These are phyloP conservation scores for Puma concolor DNA, from an alignment of 2,113 vertebrate genomes.

Conservation along the genomic window DNA sequence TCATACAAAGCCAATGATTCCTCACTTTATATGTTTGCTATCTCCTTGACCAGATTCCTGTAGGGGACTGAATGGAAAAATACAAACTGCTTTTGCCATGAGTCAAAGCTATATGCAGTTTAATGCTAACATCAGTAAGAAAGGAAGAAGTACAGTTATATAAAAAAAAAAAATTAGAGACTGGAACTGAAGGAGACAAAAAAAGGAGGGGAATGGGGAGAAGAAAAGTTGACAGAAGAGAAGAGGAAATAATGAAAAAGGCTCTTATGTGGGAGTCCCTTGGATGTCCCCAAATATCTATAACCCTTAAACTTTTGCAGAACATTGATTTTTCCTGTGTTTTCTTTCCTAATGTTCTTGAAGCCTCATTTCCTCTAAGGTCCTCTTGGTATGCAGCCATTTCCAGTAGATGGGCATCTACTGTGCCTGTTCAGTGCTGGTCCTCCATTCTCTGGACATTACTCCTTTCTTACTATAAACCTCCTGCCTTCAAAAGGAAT, in stretches of 20 bases:
- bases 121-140: neutral
- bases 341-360: neutral
- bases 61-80: neutral
- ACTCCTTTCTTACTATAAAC: neutral
- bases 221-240: neutral
- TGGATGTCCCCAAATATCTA: neutral
- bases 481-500: neutral
- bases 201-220: neutral
- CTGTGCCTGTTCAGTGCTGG: fast-evolving
- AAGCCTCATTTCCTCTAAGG: neutral
- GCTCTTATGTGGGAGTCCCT: neutral
- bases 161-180: neutral
- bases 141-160: neutral
- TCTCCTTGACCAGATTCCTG: neutral
- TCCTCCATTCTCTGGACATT: neutral
- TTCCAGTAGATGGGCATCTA: neutral
- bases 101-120: neutral
- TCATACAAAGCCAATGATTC: neutral
- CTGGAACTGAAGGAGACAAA: neutral
- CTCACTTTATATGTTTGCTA: neutral
- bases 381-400: fast-evolving
- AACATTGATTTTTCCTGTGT: neutral
- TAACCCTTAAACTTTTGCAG: neutral
- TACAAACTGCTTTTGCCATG: neutral
- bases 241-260: neutral